phyloP scores from a whole-genome alignment of 2,113 vertebrate species.

The Hipposideros armiger region DNA sequence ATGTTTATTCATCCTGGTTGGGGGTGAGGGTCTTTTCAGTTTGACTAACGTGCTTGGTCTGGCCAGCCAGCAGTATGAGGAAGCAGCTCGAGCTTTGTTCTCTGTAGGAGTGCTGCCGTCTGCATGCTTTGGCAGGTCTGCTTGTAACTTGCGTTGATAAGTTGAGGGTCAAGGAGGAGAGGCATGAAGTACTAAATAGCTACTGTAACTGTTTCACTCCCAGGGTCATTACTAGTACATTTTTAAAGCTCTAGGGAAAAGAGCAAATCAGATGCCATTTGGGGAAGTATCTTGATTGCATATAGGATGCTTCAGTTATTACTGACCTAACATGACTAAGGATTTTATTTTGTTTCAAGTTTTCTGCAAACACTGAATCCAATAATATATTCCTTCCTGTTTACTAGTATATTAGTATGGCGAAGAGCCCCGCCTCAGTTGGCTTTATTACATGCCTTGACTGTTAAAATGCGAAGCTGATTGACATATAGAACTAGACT shows the following conservation, averaged over 20 bases:
- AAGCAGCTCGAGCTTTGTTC: conserved; percentile 85
- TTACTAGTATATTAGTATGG: background rate
- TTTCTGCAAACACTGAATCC: background rate
- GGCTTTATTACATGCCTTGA: background rate
- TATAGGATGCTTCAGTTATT: background rate
- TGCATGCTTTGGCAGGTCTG: conserved; percentile 84
- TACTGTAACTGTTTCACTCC: conserved; percentile 53
- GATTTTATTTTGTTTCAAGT: background rate
- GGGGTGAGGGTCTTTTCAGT: conserved; percentile 44
- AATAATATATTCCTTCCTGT: background rate
- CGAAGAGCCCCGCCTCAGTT: background rate
- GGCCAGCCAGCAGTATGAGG: conserved; percentile 72
- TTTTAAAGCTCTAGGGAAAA: background rate
- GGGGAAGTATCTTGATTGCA: background rate
- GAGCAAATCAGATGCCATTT: background rate
- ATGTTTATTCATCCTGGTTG: background rate
- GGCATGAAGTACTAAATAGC: conserved; percentile 55
- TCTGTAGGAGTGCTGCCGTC: conserved; percentile 80
- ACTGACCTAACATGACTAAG: background rate
- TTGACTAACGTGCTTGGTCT: conserved; percentile 63
- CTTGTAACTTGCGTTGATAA: conserved; percentile 86
- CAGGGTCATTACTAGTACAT: background rate
- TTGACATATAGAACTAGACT: background rate
- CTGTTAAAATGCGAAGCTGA: background rate
- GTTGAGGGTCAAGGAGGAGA: conserved; percentile 62